Percentiles rank a stretch among this genome's conserved stretches.
Conservation (phyloP, 2,113 vertebrate genomes). For the Argyrosomus japonicus region DNA sequence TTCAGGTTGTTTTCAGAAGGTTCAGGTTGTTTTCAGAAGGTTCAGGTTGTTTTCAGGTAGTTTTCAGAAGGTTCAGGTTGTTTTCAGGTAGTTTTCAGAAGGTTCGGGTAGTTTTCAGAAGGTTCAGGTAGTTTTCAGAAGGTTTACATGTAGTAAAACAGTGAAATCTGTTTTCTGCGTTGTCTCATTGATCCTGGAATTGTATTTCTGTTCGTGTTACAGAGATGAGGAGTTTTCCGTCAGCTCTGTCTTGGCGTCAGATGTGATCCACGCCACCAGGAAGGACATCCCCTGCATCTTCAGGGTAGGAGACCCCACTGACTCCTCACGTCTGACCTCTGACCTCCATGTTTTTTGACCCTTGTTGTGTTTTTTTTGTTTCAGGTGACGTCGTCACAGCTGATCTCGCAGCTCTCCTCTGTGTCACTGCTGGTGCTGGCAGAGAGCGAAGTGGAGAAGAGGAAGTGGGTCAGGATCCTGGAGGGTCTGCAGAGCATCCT, state of each 20-base stretch:
- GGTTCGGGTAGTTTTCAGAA: neutral
- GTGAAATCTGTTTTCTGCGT: neutral
- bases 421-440: conserved; percentile 94
- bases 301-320: conserved; percentile 83
- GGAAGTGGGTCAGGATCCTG: conserved; percentile 96
- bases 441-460: conserved; percentile 94
- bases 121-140: neutral
- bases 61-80: neutral
- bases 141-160: neutral
- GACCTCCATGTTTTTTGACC: neutral
- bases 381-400: conserved; percentile 93
- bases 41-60: no score
- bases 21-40: no score
- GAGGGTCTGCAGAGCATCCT: conserved; percentile 94
- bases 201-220: conserved; percentile 21
- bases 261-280: conserved; percentile 95
- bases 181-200: neutral
- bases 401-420: conserved; percentile 88
- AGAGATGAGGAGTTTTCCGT: conserved; percentile 98
- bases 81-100: neutral
- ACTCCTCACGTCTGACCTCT: neutral
- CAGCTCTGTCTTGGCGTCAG: conserved; percentile 94
- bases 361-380: neutral
- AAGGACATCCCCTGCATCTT: conserved; percentile 98
- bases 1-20: no score